Conservation (phyloP, 2,888 invertebrate genomes). For the Orthosia gothica region DNA sequence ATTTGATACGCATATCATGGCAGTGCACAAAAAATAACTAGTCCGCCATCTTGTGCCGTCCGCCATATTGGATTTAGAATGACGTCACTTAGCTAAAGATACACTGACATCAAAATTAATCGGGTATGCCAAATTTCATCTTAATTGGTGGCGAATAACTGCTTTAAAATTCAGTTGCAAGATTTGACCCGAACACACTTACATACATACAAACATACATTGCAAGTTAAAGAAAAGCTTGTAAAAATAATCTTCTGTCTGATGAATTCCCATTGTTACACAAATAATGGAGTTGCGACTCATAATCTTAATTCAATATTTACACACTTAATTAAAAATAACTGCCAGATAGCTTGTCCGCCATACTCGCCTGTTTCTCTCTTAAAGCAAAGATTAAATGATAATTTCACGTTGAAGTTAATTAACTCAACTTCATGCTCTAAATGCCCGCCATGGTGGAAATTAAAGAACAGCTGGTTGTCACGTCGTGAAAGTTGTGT, state of each 20-base stretch:
- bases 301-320: not conserved
- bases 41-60: no score
- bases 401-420: constrained; percentile 37
- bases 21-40: no score
- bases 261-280: not conserved
- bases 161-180: no score
- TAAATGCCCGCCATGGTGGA: constrained; percentile 34
- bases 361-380: constrained; percentile 38
- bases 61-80: no score
- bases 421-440: constrained; percentile 56
- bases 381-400: constrained; percentile 31
- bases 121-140: no score
- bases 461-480: constrained; percentile 36
- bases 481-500: constrained; percentile 43
- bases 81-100: no score
- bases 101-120: no score
- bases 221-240: no score
- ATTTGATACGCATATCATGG: no score
- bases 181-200: no score
- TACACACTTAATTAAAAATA: constrained; percentile 15
- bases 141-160: no score
- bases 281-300: not conserved
- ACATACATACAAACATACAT: no score
- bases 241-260: not conserved
- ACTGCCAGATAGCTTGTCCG: not conserved